These are phyloP conservation scores for Diorhabda sublineata DNA, from an alignment of 1,140 invertebrate species.

Conservation along the genomic window DNA sequence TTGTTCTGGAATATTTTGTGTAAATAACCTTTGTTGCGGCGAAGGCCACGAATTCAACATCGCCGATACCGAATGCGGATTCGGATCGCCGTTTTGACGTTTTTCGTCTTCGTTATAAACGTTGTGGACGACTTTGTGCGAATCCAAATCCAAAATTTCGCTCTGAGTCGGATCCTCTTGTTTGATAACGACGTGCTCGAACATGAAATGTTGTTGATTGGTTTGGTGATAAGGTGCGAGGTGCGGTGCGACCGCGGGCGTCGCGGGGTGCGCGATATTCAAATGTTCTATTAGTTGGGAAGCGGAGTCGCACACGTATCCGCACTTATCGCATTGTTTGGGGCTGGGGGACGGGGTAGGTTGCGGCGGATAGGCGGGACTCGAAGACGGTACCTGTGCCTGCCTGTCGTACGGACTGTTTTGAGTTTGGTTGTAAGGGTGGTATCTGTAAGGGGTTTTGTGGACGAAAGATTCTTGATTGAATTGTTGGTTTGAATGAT, in stretches of 20 bases:
- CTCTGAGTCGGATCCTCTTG: slow-evolving; percentile 62
- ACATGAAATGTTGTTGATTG: slow-evolving; percentile 49
- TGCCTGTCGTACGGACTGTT: slow-evolving; percentile 43
- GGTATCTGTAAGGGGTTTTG: slow-evolving; percentile 38
- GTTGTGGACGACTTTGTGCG: slow-evolving; percentile 77
- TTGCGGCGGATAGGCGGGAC: slow-evolving; percentile 59
- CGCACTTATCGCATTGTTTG: slow-evolving; percentile 76
- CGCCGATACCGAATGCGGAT: slow-evolving; percentile 57
- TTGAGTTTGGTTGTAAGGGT: slow-evolving; percentile 38
- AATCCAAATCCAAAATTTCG: slow-evolving; percentile 83
- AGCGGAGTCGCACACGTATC: slow-evolving; percentile 68
- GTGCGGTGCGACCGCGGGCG: slow-evolving; percentile 51
- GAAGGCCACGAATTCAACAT: slow-evolving; percentile 57
- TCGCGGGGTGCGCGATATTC: slow-evolving; percentile 62
- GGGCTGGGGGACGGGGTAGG: slow-evolving; percentile 59
- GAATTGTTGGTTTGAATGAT: slow-evolving; percentile 26
- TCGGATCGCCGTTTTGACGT: slow-evolving; percentile 37
- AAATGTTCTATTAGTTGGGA: slow-evolving; percentile 67
- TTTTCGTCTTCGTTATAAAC: slow-evolving; percentile 54
- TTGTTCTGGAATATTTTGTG: slow-evolving; percentile 44
- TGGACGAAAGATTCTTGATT: slow-evolving; percentile 51
- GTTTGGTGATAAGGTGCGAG: slow-evolving; percentile 33
- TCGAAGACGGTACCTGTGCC: slow-evolving; percentile 60
- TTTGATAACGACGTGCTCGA: slow-evolving; percentile 48
- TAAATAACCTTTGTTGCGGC: slow-evolving; percentile 51